Base-by-base conservation (phyloP, 2,888 invertebrate genomes). In the Leptothorax acervorum region DNA sequence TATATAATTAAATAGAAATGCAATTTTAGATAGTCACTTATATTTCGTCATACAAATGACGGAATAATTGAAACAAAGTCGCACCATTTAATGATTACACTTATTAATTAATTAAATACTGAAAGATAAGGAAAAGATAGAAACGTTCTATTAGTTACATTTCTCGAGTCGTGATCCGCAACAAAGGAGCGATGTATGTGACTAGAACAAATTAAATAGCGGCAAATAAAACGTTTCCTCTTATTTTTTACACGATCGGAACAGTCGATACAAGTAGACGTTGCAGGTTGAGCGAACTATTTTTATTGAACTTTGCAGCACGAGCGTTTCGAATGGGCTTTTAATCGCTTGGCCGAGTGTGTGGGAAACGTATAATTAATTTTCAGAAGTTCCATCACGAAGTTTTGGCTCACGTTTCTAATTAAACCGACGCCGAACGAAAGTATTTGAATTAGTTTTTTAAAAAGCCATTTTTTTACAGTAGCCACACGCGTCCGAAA, bases 331-430 rank as follows among this genome's bases (percentile, higher is more conserved):
- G 60, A 79, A 79, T 79, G 60, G 60, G 74, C 74, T 79, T 79
- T 79, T 79, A 79, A 79, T 79, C 79, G 79, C 60, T 60, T 60
- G 74, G 60, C 48, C 8, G 48, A 45, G 35, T 71, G 57, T 48
- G 73, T 35, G 66, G 45, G 45, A 23, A 79, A 79, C 79, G 79
- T 79, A 79, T 79, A 79, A 79, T 79, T 79, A 79, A 79, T 79
- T 79, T 73, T 79, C 74, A 60, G n/a, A 79, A 79, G 79, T 79
- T 79, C 79, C 79, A 73, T 79, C 79, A 73, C 79, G 45, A 79
- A 79, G 57, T 79, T 79, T 73, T 57, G 73, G 42, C 60, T 71
- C 74, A 73, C 79, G 79, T 79, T 79, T 73, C 79, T 73, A 79
- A 79, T 79, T 73, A 73, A 79, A 79, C 48, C 48, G 76, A 53